Percentiles rank a stretch among this genome's conserved stretches.
Conservation (phyloP, 2,888 invertebrate genomes). For the Drosophila nr. perissopoda region DNA sequence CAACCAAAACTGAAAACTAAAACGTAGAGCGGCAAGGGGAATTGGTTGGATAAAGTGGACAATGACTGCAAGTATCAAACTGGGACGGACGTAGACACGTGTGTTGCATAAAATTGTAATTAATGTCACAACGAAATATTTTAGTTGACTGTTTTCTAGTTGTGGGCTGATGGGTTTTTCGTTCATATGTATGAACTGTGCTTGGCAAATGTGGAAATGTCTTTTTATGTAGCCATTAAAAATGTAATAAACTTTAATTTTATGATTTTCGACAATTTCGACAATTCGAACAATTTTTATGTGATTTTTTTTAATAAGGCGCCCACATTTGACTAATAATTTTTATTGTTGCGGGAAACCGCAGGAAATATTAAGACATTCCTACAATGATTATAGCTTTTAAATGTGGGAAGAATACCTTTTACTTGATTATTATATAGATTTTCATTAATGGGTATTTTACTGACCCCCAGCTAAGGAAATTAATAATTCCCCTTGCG, state of each 20-base stretch:
- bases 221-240: constrained; percentile 49
- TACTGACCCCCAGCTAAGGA: neutral
- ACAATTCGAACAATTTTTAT: constrained; percentile 31
- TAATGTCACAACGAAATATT: constrained; percentile 73
- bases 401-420: constrained; percentile 1
- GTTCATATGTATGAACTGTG: constrained; percentile 33
- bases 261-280: constrained; percentile 39
- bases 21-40: neutral
- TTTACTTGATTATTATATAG: neutral
- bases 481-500: neutral
- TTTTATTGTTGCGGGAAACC: constrained; percentile 23
- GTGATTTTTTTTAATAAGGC: constrained; percentile 40
- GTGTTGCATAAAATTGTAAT: constrained; percentile 76
- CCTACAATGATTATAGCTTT: neutral
- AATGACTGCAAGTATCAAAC: constrained; percentile 31
- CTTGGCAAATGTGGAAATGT: constrained; percentile 40
- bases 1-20: constrained; percentile 20
- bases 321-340: constrained; percentile 34
- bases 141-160: constrained; percentile 43
- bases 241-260: constrained; percentile 56
- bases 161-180: neutral
- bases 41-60: constrained; percentile 24
- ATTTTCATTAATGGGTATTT: neutral
- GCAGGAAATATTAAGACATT: constrained; percentile 8
- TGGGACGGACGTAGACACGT: constrained; percentile 52